Evolutionary conservation across 2,888 invertebrate species (phyloP), one percentile per base, ranked within the genome.

Genomic region (Polyommatus iphigenia): DNA sequence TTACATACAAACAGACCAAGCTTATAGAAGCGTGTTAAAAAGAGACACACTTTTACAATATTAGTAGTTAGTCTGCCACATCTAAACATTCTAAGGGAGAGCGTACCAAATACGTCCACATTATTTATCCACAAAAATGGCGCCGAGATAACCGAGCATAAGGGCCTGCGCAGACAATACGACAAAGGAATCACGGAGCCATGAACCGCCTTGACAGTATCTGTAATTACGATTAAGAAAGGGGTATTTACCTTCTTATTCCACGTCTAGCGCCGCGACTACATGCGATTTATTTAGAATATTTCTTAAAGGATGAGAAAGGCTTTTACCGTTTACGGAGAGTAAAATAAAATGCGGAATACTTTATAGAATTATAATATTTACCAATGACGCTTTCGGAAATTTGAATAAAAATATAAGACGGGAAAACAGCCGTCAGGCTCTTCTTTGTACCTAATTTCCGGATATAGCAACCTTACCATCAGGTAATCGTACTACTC

Each of bases 71-170:
- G n/a, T n/a, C 57, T 57, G 20, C 10, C 20, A 62, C 62, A 54
- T 18, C 54, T 54, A 18, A 54, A 54, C 4, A 13, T 24, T 24
- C 24, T 62, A 24, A 62, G 13, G 8, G 24, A 20, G 20, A 10
- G 3, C 13, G 13, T 24, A 24, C 13, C 20, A 62, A 24, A 24
- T 24, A 20, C 13, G 62, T 24, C 13, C 13, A 20, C 62, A 20
- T 62, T 62, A 62, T 62, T 62, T 62, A 62, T 62, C 13, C 24
- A 62, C 62, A 24, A 62, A 62, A 62, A 62, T 24, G 62, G 24
- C 20, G 13, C n/a, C 8, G 59, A 62, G 62, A 62, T 62, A 62
- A 24, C 62, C 62, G 62, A 62, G 24, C 24, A 24, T 62, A 62
- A 62, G 24, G 62, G 20, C 24, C 1, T 20, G 5, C 1, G 10